phyloP scores from a whole-genome alignment of 2,888 invertebrate genomes.

The Hyposoter dolosus region DNA sequence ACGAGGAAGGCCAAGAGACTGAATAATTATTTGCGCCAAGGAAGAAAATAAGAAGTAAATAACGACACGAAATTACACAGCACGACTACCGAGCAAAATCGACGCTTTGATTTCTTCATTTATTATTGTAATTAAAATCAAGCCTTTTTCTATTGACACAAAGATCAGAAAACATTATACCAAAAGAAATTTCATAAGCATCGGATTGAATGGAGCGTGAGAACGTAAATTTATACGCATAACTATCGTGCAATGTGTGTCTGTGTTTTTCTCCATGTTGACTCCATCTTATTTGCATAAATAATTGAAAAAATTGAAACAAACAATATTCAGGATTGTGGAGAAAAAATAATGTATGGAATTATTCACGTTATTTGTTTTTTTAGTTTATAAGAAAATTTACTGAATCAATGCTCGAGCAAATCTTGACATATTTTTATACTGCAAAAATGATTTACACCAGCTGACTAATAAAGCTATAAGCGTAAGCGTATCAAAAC shows the following conservation, averaged over 20 bases:
- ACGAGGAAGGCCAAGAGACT: background rate
- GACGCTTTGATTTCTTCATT: background rate
- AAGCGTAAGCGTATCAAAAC: background rate
- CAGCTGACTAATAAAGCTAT: slow-evolving; percentile 30
- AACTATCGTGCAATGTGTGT: slow-evolving; percentile 10
- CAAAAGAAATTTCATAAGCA: background rate
- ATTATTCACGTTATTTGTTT: background rate
- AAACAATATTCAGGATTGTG: too few relatives aligned
- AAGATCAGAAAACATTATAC: background rate
- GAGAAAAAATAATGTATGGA: background rate
- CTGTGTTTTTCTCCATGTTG: too few relatives aligned
- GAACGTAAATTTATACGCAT: slow-evolving; percentile 20
- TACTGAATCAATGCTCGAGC: background rate
- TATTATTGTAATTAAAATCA: background rate
- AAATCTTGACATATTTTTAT: slow-evolving; percentile 14
- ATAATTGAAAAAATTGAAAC: background rate
- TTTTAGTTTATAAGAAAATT: background rate
- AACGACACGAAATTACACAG: background rate
- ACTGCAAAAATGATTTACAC: slow-evolving; percentile 54
- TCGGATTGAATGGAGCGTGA: slow-evolving; percentile 6
- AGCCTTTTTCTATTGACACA: background rate
- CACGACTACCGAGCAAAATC: background rate
- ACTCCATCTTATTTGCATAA: background rate
- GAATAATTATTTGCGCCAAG: background rate
- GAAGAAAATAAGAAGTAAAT: slow-evolving; percentile 3